phyloP scores from a whole-genome alignment of 2,113 vertebrate species.

The Candoia aspera region DNA sequence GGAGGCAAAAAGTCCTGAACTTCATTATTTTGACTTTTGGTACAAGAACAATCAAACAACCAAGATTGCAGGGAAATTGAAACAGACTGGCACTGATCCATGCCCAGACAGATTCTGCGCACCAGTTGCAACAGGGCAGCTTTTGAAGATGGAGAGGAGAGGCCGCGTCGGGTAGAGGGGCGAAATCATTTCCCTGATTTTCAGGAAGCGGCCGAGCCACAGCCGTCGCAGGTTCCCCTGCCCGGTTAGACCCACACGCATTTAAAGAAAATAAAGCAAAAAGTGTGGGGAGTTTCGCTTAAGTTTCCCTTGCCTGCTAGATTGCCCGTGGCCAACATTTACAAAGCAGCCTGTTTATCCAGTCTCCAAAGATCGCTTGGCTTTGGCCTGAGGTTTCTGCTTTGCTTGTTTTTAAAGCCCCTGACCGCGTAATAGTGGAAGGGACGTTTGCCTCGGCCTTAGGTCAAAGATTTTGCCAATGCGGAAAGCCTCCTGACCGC shows the following conservation, averaged over 20 bases:
- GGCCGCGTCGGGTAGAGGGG: background rate
- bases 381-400: constrained; percentile 39
- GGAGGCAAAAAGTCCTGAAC: constrained; percentile 48
- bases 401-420: constrained; percentile 40
- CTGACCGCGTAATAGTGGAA: constrained; percentile 65
- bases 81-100: background rate
- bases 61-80: constrained; percentile 23
- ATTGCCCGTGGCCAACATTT: background rate
- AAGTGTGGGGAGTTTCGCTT: background rate
- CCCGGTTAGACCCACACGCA: background rate
- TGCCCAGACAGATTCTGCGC: background rate
- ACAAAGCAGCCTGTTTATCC: constrained; percentile 53
- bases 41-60: constrained; percentile 33
- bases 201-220: background rate
- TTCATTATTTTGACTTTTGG: constrained; percentile 52
- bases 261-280: background rate
- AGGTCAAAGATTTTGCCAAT: constrained; percentile 46
- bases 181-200: background rate
- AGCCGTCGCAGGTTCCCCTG: background rate
- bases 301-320: background rate
- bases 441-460: constrained; percentile 50
- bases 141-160: constrained; percentile 27
- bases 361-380: constrained; percentile 39
- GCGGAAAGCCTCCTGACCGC: constrained; percentile 23
- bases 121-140: background rate